Evolutionary conservation across 2,113 vertebrate species (phyloP), one percentile per base, ranked within the genome.

Genomic region (Gambusia holbrooki): DNA sequence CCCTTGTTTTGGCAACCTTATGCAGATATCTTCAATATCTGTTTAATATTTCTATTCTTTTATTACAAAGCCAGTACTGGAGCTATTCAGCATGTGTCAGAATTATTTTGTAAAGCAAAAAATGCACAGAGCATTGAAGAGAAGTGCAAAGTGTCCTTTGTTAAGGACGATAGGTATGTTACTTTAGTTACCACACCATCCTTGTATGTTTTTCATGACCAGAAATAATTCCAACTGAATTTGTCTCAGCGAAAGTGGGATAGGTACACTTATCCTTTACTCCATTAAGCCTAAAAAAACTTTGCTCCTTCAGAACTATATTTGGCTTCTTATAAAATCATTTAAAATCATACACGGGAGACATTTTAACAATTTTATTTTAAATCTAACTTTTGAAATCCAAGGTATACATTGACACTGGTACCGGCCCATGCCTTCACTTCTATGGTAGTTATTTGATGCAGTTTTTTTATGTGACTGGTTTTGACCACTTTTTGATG

Each of bases 401-500:
- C 25, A n/a, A 19, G 17, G 2, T n/a, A 58, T 25, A 48, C 45
- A 42, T 4, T 42, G 13, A 14, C 13, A 42, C 25, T 3, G 22
- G 25, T 25, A 11, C 51, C 2, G 22, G 51, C 3, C 22, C 25
- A 22, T 58, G 51, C 22, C 51, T 58, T n/a, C 51, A 58, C 8
- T 3, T 58, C 25, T 58, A 9, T 58, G 22, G 51, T n/a, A 25
- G 25, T 58, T 58, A 58, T 22, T 58, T 58, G 5, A 11, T 9
- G 22, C 22, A 58, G 25, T n/a, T 48, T 45, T 45, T 45, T 37
- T 40, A 12, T 40, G n/a, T 25, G n/a, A 13, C 25, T 58, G 22
- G 73, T 71, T 27, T 42, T 71, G n/a, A 68, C 30, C 30, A 35
- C 69, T 37, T 66, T 33, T 77, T 0, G 84, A 73, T 74, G 30